phyloP scores from a whole-genome alignment of 53 echinoderm and acorn worm genomes.

The Antedon mediterranea region DNA sequence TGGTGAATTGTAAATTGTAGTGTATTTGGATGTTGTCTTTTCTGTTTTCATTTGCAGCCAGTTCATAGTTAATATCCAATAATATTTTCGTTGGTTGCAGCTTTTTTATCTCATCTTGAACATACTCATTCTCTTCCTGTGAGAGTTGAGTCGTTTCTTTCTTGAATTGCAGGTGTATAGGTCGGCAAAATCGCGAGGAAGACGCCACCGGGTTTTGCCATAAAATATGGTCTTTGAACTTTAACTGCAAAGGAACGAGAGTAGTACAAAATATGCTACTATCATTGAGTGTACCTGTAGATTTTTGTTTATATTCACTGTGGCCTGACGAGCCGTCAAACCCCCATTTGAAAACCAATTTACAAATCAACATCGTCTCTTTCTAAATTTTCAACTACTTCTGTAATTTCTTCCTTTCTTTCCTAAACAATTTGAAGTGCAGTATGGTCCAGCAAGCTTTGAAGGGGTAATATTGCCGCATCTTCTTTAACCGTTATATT shows the following conservation, averaged over 20 bases:
- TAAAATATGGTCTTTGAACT: slow-evolving; percentile 2
- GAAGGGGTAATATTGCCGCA: too few species aligned
- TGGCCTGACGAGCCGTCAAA: slow-evolving; percentile 21
- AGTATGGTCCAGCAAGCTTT: too few species aligned
- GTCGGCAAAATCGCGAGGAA: slow-evolving; percentile 1
- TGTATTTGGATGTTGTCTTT: too few species aligned
- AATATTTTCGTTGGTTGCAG: slow-evolving; percentile 1
- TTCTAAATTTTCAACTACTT: too few species aligned
- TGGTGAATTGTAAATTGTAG: slow-evolving; percentile 11
- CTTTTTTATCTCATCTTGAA: not conserved
- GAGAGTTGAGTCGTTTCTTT: not conserved
- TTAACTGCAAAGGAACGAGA: slow-evolving; percentile 35
- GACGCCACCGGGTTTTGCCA: slow-evolving; percentile 3
- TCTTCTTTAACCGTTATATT: too few species aligned
- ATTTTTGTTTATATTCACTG: too few species aligned
- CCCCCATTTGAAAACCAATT: slow-evolving; percentile 34
- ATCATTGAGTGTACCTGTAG: not conserved
- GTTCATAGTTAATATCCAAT: too few species aligned
- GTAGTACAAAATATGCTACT: slow-evolving; percentile 29
- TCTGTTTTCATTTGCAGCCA: too few species aligned
- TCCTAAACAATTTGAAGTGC: too few species aligned
- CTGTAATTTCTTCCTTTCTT: too few species aligned
- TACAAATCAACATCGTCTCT: not conserved
- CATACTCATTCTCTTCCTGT: not conserved
- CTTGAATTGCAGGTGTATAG: slow-evolving; percentile 2